Conservation (phyloP, 2,888 invertebrate genomes). For the Drosophila cognata region DNA sequence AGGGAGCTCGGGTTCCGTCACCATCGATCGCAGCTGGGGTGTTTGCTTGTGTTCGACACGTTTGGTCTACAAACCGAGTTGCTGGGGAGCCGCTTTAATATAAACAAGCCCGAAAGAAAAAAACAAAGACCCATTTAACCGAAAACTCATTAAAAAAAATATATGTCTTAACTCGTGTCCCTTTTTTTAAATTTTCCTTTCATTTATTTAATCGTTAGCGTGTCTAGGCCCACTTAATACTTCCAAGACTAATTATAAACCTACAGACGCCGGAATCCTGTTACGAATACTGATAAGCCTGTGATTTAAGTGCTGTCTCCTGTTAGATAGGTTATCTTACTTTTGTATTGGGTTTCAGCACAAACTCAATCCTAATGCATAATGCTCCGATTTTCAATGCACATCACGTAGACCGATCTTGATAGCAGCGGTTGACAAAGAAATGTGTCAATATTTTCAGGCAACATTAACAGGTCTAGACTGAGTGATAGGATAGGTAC, state of each 20-base stretch:
- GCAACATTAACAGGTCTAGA: slow-evolving; percentile 34
- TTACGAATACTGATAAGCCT: slow-evolving; percentile 32
- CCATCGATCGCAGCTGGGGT: slow-evolving; percentile 50
- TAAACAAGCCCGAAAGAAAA: slow-evolving; percentile 36
- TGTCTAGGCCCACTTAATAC: slow-evolving; percentile 46
- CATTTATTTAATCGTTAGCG: slow-evolving; percentile 30
- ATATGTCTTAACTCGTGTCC: slow-evolving; percentile 28
- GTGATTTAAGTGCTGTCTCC: slow-evolving; percentile 40
- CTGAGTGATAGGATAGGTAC: slow-evolving; percentile 11
- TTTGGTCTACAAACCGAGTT: slow-evolving; percentile 22
- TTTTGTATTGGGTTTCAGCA: slow-evolving; percentile 36
- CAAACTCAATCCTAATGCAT: background rate
- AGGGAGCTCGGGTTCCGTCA: slow-evolving; percentile 46
- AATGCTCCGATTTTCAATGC: slow-evolving; percentile 17
- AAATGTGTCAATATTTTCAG: slow-evolving; percentile 40
- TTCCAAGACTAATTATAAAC: slow-evolving; percentile 43
- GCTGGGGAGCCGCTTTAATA: slow-evolving; percentile 23
- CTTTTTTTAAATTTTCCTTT: slow-evolving; percentile 10
- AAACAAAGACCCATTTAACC: slow-evolving; percentile 29
- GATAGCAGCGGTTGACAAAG: slow-evolving; percentile 21
- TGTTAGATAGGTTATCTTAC: slow-evolving; percentile 25
- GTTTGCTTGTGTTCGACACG: slow-evolving; percentile 51
- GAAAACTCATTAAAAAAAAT: slow-evolving; percentile 34
- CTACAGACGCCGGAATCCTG: slow-evolving; percentile 30
- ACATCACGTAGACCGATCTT: slow-evolving; percentile 31